Evolutionary conservation across 2,113 vertebrate genomes (phyloP).

Genomic region (Megalops atlanticus): DNA sequence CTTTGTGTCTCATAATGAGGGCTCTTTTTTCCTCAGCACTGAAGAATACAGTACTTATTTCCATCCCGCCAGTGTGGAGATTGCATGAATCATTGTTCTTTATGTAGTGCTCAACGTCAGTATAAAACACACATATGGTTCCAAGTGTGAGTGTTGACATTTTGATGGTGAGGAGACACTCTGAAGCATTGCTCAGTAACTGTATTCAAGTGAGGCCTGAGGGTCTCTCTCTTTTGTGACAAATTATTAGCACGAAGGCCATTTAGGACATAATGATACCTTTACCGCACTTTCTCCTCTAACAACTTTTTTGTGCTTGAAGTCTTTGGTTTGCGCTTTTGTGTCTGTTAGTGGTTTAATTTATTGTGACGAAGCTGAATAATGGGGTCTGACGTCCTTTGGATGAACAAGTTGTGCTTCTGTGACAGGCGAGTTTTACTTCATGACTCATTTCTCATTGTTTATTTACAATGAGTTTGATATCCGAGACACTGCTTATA

Average conservation of each 20-base stretch:
- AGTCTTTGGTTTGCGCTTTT: conserved; percentile 41
- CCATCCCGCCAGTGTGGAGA: conserved; percentile 52
- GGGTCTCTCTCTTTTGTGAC: conserved; percentile 44
- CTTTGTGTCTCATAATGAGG: conserved; percentile 66
- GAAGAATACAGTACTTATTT: conserved; percentile 59
- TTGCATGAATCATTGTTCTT: conserved; percentile 55
- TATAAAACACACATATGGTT: conserved; percentile 50
- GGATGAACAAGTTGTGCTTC: background rate
- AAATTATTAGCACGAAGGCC: conserved; percentile 49
- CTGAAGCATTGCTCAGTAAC: conserved; percentile 50
- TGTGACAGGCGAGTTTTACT: background rate
- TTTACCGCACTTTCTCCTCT: conserved; percentile 47
- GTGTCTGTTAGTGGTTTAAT: conserved; percentile 20
- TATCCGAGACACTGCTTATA: background rate
- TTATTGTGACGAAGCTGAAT: background rate
- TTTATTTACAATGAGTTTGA: background rate
- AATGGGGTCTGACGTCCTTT: background rate
- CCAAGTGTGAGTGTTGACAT: conserved; percentile 57
- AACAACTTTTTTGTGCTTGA: conserved; percentile 50
- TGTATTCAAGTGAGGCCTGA: conserved; percentile 48
- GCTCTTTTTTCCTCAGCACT: conserved; percentile 50
- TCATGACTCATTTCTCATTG: conserved; percentile 7
- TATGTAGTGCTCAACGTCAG: conserved; percentile 33
- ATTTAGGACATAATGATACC: conserved; percentile 49
- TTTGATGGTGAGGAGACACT: conserved; percentile 54